Base-by-base conservation (phyloP, 2,888 invertebrate genomes). In the Sabatieria punctata region DNA sequence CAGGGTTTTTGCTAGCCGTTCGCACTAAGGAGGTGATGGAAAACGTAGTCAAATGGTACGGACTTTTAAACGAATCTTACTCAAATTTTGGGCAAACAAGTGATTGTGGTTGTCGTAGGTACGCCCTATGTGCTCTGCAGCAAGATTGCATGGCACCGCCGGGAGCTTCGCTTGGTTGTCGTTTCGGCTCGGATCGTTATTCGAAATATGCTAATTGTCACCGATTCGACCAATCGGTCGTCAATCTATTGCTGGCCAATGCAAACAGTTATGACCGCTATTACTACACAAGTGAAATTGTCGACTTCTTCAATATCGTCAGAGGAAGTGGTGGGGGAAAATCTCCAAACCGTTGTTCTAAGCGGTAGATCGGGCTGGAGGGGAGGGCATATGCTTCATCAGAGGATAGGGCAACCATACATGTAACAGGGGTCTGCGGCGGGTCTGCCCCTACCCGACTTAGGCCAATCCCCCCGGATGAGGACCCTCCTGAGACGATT, bases 221-320 rank as follows among this genome's bases (percentile, higher is more conserved):
- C 51, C 48, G 63, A 11, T 67, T 56, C 43, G 65, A 67, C 43
- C 65, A 67, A 54, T 65, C 67, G 1, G 66, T 65, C 4, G 52
- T 68, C 15, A 69, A 68, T 49, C 56, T 68, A 4, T 53, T 68
- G 18, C 44, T 66, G 23, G 63, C 64, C 48, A 65, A 66, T 26
- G 55, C 55, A 54, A 61, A 61, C 48, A 40, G 58, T 41, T 66
- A 58, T 51, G 59, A 66, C 36, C 50, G 53, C 19, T 50, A 48
- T 1, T 52, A 52, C 23, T 65, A 55, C 33, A n/a, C n/a, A n/a
- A n/a, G n/a, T n/a, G n/a, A n/a, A n/a, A n/a, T n/a, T n/a, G n/a
- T n/a, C n/a, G n/a, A n/a, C n/a, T n/a, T n/a, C n/a, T n/a, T n/a
- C n/a, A n/a, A n/a, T n/a, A n/a, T n/a, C n/a, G n/a, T n/a, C n/a